Conservation (phyloP, 2,113 vertebrate species). For the Alaudala cheleensis region DNA sequence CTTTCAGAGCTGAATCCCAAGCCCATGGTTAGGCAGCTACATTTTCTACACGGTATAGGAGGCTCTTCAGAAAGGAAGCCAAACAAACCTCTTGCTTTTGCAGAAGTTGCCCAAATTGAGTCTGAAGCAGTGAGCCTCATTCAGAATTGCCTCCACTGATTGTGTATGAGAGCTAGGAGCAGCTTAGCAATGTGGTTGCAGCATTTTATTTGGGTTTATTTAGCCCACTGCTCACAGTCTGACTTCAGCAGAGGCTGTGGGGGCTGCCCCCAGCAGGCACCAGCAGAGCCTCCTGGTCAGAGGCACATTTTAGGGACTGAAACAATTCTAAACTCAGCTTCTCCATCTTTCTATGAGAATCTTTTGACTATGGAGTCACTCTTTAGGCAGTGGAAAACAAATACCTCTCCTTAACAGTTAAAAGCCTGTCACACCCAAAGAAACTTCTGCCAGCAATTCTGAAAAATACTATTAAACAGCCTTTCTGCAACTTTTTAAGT, state of each 20-base stretch:
- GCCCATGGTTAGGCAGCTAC: background rate
- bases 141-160: background rate
- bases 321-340: background rate
- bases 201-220: background rate
- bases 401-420: background rate
- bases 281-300: background rate
- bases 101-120: background rate
- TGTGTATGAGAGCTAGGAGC: background rate
- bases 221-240: fast-evolving
- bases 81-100: background rate
- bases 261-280: background rate
- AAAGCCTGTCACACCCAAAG: background rate
- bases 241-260: background rate
- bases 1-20: background rate
- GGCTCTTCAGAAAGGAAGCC: background rate
- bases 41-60: background rate
- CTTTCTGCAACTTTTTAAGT: background rate
- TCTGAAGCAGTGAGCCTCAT: fast-evolving
- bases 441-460: background rate
- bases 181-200: background rate
- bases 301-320: background rate
- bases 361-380: background rate
- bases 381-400: background rate
- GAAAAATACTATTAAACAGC: background rate
- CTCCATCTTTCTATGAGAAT: background rate